phyloP scores from a whole-genome alignment of 2,888 invertebrate genomes.

The Lordiphosa andalusiaca region DNA sequence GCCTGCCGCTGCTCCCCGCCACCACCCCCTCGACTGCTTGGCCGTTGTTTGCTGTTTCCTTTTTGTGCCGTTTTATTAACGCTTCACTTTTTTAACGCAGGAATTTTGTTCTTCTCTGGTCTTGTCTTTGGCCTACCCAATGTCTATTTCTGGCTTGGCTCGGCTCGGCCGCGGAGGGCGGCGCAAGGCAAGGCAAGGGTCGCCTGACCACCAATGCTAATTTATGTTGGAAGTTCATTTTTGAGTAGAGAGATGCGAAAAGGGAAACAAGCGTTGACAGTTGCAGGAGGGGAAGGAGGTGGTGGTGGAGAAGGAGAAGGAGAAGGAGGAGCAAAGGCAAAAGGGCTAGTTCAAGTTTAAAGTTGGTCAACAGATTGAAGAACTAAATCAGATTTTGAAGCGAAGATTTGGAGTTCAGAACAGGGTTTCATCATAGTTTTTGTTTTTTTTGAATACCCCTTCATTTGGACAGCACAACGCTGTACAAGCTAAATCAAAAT shows the following conservation, averaged over 20 bases:
- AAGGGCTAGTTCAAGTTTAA: neutral
- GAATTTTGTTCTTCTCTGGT: slow-evolving; percentile 45
- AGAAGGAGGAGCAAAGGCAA: neutral
- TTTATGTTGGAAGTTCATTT: slow-evolving; percentile 53
- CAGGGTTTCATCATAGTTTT: too few relatives aligned
- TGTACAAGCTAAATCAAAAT: too few relatives aligned
- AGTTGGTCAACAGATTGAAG: slow-evolving; percentile 5
- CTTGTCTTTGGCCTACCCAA: slow-evolving; percentile 29
- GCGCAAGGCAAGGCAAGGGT: neutral
- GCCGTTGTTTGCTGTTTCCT: slow-evolving; percentile 51
- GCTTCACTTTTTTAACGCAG: slow-evolving; percentile 63
- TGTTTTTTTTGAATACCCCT: too few relatives aligned
- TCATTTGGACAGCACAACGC: too few relatives aligned
- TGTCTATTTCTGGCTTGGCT: slow-evolving; percentile 48
- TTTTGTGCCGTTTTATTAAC: slow-evolving; percentile 60
- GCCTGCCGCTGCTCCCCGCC: too few relatives aligned
- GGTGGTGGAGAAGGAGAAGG: too few relatives aligned
- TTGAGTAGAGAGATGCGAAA: slow-evolving; percentile 4
- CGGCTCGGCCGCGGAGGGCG: neutral
- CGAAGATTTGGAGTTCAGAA: too few relatives aligned
- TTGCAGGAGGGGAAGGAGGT: too few relatives aligned
- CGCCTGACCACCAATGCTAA: slow-evolving; percentile 41
- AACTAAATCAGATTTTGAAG: too few relatives aligned
- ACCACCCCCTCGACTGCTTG: slow-evolving; percentile 1
- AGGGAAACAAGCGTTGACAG: neutral